Percentiles rank a stretch among this genome's conserved stretches.
Evolutionary conservation across 2,888 invertebrate species (phyloP).

Genomic region (Drosophila heteroneura): DNA sequence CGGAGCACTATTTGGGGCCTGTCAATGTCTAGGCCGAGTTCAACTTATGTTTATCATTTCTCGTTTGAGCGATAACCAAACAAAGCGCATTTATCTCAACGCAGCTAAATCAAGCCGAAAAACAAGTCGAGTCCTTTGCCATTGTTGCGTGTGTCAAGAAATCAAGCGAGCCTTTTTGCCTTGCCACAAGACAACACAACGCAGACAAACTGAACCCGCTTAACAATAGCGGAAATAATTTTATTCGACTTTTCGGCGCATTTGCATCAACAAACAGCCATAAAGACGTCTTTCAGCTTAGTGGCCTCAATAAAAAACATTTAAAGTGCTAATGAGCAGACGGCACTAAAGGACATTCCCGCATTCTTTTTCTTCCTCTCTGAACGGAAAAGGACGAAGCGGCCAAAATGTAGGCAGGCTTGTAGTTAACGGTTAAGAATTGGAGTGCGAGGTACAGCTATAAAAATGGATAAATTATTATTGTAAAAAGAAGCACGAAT

Average conservation of each 20-base stretch:
- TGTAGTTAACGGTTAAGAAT: background rate
- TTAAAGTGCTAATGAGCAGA: constrained; percentile 62
- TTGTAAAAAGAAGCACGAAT: background rate
- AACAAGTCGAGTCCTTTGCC: constrained; percentile 40
- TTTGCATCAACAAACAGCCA: constrained; percentile 74
- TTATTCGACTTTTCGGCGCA: constrained; percentile 63
- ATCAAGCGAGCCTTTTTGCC: constrained; percentile 53
- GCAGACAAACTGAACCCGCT: constrained; percentile 33
- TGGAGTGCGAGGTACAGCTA: background rate
- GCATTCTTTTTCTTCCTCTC: background rate
- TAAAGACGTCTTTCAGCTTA: constrained; percentile 60
- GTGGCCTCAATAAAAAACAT: constrained; percentile 57
- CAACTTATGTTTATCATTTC: constrained; percentile 59
- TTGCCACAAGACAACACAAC: constrained; percentile 42
- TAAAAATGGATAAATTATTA: background rate
- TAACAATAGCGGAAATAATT: constrained; percentile 76
- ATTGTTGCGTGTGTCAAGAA: constrained; percentile 60
- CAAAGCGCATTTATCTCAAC: constrained; percentile 70
- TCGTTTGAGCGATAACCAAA: constrained; percentile 57
- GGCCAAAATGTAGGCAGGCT: background rate
- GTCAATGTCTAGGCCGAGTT: constrained; percentile 56
- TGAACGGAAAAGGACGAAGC: background rate
- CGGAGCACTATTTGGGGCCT: constrained; percentile 26
- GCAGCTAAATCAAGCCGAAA: constrained; percentile 65
- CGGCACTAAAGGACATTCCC: constrained; percentile 30